phyloP scores from a whole-genome alignment of 2,113 vertebrate species.

The Plecotus auritus region DNA sequence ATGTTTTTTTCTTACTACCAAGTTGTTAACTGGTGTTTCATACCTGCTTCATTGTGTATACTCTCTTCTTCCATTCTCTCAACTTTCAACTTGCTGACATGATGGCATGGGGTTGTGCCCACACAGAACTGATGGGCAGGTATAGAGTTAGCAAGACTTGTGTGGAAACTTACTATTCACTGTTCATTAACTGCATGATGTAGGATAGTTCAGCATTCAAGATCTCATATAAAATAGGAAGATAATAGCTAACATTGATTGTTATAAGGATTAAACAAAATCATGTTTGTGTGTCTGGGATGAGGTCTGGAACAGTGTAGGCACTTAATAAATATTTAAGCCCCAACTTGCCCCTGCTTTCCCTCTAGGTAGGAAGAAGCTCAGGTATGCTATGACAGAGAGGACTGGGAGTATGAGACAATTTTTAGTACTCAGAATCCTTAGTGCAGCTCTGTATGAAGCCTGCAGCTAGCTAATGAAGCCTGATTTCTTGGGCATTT shows the following conservation, averaged over 20 bases:
- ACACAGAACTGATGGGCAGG: neutral
- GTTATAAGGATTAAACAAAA: neutral
- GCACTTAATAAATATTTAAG: neutral
- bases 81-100: neutral
- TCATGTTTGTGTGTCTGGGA: neutral
- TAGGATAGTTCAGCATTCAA: neutral
- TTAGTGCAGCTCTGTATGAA: conserved; percentile 13
- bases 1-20: neutral
- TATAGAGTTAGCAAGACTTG: neutral
- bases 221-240: neutral
- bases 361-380: neutral
- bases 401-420: neutral
- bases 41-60: neutral
- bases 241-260: neutral
- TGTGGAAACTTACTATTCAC: neutral
- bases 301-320: neutral
- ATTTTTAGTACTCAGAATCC: conserved; percentile 22
- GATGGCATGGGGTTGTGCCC: neutral
- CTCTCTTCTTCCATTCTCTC: neutral
- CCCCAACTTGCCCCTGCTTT: neutral
- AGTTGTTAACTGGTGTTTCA: neutral
- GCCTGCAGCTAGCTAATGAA: conserved; percentile 50
- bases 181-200: neutral
- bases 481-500: conserved; percentile 59
- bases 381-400: neutral